phyloP scores from a whole-genome alignment of 2,113 vertebrate genomes.

The Sinocyclocheilus anshuiensis region DNA sequence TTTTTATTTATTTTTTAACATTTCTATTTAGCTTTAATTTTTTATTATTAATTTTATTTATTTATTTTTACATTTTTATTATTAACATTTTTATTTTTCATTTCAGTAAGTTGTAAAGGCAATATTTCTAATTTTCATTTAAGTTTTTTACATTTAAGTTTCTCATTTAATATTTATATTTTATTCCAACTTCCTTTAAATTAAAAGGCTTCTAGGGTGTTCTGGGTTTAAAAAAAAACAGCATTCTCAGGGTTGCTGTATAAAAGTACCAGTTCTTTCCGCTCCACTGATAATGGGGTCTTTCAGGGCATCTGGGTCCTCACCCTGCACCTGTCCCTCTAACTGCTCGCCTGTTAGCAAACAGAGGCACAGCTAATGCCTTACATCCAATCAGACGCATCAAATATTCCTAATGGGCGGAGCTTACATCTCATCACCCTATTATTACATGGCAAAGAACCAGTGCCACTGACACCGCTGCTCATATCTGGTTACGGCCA shows the following conservation, averaged over 20 bases:
- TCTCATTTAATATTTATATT: not conserved
- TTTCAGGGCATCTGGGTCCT: conserved; percentile 62
- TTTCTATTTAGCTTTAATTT: not conserved
- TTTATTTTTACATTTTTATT: no score
- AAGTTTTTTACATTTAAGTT: no score
- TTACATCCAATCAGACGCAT: conserved; percentile 46
- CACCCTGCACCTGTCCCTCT: conserved; percentile 68
- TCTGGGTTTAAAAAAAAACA: not conserved
- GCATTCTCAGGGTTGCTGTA: conserved; percentile 46
- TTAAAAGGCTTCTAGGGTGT: not conserved
- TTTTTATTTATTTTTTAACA: not conserved
- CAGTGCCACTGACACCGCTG: conserved; percentile 34
- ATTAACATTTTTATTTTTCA: not conserved
- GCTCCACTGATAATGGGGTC: conserved; percentile 61
- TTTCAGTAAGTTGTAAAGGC: not conserved
- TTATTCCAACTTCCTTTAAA: not conserved
- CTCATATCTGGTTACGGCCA: conserved; percentile 66
- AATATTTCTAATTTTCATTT: no score
- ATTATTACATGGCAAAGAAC: conserved; percentile 24
- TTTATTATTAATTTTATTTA: not conserved
- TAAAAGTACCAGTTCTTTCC: conserved; percentile 38
- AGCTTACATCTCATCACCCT: conserved; percentile 21
- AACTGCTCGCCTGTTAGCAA: conserved; percentile 56
- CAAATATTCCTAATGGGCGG: conserved; percentile 19
- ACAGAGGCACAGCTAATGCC: conserved; percentile 51